Evolutionary conservation across 2,888 invertebrate species (phyloP).

Genomic region (Acholoe squamosa): DNA sequence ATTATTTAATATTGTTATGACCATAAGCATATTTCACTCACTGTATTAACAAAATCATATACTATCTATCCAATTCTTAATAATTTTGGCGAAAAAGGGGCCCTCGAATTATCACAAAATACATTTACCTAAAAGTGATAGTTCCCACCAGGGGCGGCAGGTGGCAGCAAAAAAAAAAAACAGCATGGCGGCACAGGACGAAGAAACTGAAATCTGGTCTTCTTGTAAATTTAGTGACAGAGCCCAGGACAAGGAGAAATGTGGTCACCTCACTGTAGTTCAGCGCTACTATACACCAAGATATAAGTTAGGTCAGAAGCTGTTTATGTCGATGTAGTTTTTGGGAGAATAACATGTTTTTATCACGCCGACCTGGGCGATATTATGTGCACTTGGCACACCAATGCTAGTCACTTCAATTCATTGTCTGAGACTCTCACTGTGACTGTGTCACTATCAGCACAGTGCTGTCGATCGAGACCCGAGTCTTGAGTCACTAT

Average conservation of each 20-base stretch:
- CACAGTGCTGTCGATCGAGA: no score
- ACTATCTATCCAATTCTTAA: no score
- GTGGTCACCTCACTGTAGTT: conserved; percentile 52
- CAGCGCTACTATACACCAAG: conserved; percentile 63
- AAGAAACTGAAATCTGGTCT: background rate
- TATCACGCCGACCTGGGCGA: conserved; percentile 6
- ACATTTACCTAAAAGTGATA: no score
- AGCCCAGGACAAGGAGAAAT: conserved; percentile 12
- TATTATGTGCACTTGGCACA: background rate
- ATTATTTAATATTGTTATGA: no score
- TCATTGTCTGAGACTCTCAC: no score
- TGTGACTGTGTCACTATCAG: no score
- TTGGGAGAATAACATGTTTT: no score
- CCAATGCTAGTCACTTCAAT: background rate
- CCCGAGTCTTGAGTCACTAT: no score
- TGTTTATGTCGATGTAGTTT: background rate
- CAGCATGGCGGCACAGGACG: background rate
- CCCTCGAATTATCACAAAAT: no score
- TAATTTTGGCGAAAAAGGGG: no score
- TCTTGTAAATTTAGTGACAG: conserved; percentile 48
- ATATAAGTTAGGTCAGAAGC: conserved; percentile 62
- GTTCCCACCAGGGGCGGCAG: background rate
- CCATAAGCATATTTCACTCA: no score
- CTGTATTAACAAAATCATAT: no score
- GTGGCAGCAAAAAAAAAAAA: conserved; percentile 8